Percentiles rank a stretch among this genome's conserved stretches.
Conservation (phyloP, 2,888 invertebrate genomes). For the Strigamia maritima region DNA sequence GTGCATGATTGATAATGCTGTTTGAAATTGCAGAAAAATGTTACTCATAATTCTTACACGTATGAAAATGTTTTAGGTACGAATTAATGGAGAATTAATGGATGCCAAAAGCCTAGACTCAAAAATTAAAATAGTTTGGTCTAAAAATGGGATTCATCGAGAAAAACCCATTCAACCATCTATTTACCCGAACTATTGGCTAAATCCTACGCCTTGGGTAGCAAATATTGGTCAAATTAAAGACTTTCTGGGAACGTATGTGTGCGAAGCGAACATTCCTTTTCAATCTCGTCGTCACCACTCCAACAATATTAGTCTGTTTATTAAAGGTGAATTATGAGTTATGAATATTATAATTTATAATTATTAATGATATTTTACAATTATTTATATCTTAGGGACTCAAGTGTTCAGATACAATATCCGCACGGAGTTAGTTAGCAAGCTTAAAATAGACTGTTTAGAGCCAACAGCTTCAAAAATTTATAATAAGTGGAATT, state of each 20-base stretch:
- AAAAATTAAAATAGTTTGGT: not conserved
- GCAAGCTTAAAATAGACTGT: not conserved
- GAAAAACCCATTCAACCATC: not conserved
- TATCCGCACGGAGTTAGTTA: not conserved
- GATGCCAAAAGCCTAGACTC: not conserved
- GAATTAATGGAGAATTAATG: not conserved
- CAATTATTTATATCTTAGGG: not conserved
- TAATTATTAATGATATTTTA: not conserved
- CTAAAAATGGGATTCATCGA: not conserved
- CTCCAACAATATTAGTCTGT: not conserved
- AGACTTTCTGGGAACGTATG: not conserved
- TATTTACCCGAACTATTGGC: constrained; percentile 1
- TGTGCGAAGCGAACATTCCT: not conserved
- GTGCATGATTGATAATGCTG: too few species aligned
- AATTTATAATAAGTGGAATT: not conserved
- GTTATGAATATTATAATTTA: not conserved
- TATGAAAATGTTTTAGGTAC: not conserved
- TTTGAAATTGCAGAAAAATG: not conserved
- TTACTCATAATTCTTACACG: not conserved
- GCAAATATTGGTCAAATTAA: not conserved
- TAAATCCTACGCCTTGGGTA: not conserved
- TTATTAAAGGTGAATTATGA: constrained; percentile 4
- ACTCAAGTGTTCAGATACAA: not conserved
- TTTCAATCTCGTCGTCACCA: not conserved
- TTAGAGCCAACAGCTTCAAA: not conserved